phyloP scores from a whole-genome alignment of 2,797 vertebrate species.

The Onychomys torridus region DNA sequence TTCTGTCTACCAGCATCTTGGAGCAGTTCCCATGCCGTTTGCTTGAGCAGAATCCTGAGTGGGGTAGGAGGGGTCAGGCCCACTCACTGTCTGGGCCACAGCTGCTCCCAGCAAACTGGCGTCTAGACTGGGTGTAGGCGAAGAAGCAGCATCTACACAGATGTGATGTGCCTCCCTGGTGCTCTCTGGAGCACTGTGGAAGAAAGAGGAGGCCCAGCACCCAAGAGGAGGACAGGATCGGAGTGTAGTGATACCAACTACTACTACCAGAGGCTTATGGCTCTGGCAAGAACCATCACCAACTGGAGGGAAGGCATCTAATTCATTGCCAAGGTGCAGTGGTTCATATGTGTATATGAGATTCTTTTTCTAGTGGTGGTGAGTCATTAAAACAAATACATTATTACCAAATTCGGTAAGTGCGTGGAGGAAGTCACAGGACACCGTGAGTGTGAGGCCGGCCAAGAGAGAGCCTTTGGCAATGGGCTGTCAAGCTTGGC shows the following conservation, averaged over 20 bases:
- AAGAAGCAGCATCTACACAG: slow-evolving; percentile 47
- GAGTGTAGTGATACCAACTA: not conserved
- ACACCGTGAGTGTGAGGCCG: not conserved
- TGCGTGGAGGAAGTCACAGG: no score
- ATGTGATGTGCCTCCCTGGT: not conserved
- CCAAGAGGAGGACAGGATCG: not conserved
- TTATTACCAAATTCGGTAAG: slow-evolving; percentile 8
- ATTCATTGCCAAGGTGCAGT: not conserved
- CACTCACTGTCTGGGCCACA: slow-evolving; percentile 57
- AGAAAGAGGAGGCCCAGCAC: not conserved
- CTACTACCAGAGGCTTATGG: not conserved
- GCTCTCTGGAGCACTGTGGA: slow-evolving; percentile 59
- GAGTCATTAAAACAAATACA: not conserved
- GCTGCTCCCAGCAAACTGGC: slow-evolving; percentile 72
- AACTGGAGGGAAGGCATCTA: not conserved
- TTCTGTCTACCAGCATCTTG: slow-evolving; percentile 66
- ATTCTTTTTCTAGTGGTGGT: slow-evolving; percentile 24
- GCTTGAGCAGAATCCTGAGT: slow-evolving; percentile 48
- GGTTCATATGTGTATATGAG: not conserved
- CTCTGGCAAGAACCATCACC: not conserved
- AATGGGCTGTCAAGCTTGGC: not conserved
- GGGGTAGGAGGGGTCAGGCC: slow-evolving; percentile 54
- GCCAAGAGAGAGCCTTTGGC: not conserved
- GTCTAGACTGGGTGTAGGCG: slow-evolving; percentile 69
- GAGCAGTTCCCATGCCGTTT: slow-evolving; percentile 62